Evolutionary conservation across 2,888 invertebrate species (phyloP), one percentile per base, ranked within the genome.

Genomic region (Monopis laevigella): DNA sequence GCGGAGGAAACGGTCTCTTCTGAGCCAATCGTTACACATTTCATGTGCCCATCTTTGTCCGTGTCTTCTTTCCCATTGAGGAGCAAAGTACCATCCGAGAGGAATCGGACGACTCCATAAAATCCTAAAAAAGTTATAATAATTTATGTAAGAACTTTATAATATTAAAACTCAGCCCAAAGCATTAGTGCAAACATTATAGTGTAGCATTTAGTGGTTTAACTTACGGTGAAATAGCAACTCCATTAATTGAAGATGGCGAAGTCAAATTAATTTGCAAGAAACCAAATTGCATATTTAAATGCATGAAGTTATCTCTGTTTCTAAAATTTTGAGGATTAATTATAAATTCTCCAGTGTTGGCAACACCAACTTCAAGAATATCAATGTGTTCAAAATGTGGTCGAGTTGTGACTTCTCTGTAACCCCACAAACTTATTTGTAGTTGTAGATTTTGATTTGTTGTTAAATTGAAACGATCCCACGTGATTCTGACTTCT

Each of bases 21-120:
- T 86, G 29, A 95, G 87, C 98, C 98, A 98, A 52, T 89, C 88
- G 64, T 93, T 90, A 66, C 98, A 98, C 57, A 94, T 83, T 3
- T 85, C 74, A 44, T 88, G 84, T 0, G 94, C 85, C 98, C 98
- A 98, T 43, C 87, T 84, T 3, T 66, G 61, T 0, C 98, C 98
- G 52, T 90, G 87, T 36, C 85, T 64, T 12, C 87, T 78, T 59
- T 92, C 88, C 96, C 96, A 97, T 65, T 96, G 95, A 0, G 90
- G 87, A 0, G 85, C 86, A 60, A 96, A 95, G 64, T 96, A 97
- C 96, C 96, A 97, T 1, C 85, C 94, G 8, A 97, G 73, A 2
- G 97, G 96, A 48, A 97, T 90, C 0, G 96, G 95, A 43, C 89
- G 86, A 57, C 94, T 94, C 96, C 96, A 97, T 8, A 97, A 80